Conservation (phyloP, 2,888 invertebrate species). For the Hymenopus coronatus region DNA sequence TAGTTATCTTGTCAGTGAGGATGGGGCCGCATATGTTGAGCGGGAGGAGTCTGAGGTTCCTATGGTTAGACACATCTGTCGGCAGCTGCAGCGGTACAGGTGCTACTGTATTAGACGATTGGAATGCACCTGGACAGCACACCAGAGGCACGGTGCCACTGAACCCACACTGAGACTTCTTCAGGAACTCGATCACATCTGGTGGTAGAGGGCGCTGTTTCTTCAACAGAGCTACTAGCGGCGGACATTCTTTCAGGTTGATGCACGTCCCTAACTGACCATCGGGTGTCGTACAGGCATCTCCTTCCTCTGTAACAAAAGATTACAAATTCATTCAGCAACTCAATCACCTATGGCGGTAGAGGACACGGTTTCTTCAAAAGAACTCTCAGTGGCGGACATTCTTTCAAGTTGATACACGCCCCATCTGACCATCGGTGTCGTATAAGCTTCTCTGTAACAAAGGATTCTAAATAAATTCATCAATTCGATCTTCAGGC, state of each 20-base stretch:
- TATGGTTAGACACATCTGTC: constrained; percentile 46
- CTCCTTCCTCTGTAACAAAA: constrained; percentile 19
- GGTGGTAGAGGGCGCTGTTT: constrained; percentile 24
- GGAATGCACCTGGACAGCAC: constrained; percentile 20
- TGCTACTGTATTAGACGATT: background rate
- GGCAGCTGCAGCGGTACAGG: constrained; percentile 32
- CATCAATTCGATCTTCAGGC: constrained; percentile 23
- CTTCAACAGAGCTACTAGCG: constrained; percentile 29
- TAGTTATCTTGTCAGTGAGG: constrained; percentile 55
- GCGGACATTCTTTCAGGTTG: constrained; percentile 29
- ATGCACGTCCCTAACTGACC: constrained; percentile 33
- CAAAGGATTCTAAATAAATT: background rate
- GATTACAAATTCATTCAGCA: constrained; percentile 9
- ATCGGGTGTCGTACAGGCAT: constrained; percentile 33
- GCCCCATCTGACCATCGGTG: constrained; percentile 31
- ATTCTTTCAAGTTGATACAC: constrained; percentile 33
- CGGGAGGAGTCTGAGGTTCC: constrained; percentile 46
- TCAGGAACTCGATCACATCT: constrained; percentile 24
- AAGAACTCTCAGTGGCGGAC: constrained; percentile 27
- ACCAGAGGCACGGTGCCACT: constrained; percentile 27
- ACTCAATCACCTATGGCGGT: constrained; percentile 19
- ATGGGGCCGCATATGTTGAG: constrained; percentile 56
- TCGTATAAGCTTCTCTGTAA: constrained; percentile 29
- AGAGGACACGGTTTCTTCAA: constrained; percentile 27
- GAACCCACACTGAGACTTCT: constrained; percentile 24